Evolutionary conservation across 2,888 invertebrate species (phyloP), one percentile per base, ranked within the genome.

Genomic region (Rhagium mordax): DNA sequence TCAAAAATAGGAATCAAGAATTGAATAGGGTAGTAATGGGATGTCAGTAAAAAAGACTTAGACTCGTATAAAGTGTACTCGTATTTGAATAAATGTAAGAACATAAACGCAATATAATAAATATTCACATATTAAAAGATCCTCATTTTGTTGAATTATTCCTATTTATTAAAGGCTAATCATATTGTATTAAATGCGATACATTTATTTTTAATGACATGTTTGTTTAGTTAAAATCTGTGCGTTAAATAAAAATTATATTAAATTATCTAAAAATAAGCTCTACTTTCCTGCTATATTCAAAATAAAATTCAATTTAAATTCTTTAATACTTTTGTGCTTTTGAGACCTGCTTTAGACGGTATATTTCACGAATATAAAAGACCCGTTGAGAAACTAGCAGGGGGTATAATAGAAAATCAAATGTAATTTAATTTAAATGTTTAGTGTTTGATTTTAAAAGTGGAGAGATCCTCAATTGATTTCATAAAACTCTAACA

Each of bases 341-440:
- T 73, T 71, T 65, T 72, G 55, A 67, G 61, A 55, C 47, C n/a
- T 49, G 41, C 60, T 41, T 57, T 68, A 53, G 49, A 49, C 49
- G 41, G 61, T 61, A 47, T 68, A 71, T 71, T 62, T 72, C 70
- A 72, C 61, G 71, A 67, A 64, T 67, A 64, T 67, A 65, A 76
- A 75, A 73, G 74, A 74, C 70, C 76, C 65, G 80, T 81, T 77
- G 70, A 71, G 78, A 80, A 78, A 71, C 68, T 79, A 76, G 78
- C 81, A 72, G 82, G 82, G 75, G 81, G 81, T 77, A 80, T 81
- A 82, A 82, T 82, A 77, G 80, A 77, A 79, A 78, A 79, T 77
- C 78, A 76, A 79, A 77, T 71, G 81, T 81, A 80, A 81, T 83
- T 80, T 79, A 80, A 81, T 83, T 83, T 81, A 78, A 83, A 81